phyloP scores from a whole-genome alignment of 2,888 invertebrate genomes.

The Sphinx pinastri region DNA sequence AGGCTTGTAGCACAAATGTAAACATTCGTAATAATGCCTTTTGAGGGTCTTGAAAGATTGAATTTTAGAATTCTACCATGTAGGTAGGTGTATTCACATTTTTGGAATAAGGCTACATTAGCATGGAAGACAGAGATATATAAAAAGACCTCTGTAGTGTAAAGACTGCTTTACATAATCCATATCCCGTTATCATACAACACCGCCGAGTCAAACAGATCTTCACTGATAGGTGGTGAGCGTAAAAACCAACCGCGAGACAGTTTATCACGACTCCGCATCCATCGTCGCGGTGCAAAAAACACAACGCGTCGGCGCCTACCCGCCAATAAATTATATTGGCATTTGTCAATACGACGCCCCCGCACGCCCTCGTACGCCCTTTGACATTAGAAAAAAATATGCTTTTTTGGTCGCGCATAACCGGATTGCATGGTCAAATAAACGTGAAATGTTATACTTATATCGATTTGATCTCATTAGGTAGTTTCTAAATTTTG shows the following conservation, averaged over 20 bases:
- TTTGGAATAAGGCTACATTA: no score
- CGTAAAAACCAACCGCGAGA: background rate
- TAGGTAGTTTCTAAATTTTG: background rate
- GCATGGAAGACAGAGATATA: no score
- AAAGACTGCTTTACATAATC: background rate
- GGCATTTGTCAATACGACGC: slow-evolving; percentile 73
- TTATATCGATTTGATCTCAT: background rate
- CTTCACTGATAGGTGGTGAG: background rate
- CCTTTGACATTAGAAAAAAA: slow-evolving; percentile 8
- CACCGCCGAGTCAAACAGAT: slow-evolving; percentile 3
- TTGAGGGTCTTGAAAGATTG: no score
- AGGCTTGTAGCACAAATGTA: no score
- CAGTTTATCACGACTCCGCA: background rate
- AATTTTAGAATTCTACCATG: no score
- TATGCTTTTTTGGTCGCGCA: background rate
- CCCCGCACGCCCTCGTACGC: slow-evolving; percentile 38
- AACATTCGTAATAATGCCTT: no score
- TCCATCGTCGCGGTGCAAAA: slow-evolving; percentile 23
- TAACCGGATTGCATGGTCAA: no score
- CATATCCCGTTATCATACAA: background rate
- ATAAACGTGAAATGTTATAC: no score
- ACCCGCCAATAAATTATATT: slow-evolving; percentile 71
- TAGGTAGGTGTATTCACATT: no score
- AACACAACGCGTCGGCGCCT: slow-evolving; percentile 57
- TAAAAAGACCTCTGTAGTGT: no score